phyloP scores from a whole-genome alignment of 2,113 vertebrate genomes.

The Dipodomys ordii region DNA sequence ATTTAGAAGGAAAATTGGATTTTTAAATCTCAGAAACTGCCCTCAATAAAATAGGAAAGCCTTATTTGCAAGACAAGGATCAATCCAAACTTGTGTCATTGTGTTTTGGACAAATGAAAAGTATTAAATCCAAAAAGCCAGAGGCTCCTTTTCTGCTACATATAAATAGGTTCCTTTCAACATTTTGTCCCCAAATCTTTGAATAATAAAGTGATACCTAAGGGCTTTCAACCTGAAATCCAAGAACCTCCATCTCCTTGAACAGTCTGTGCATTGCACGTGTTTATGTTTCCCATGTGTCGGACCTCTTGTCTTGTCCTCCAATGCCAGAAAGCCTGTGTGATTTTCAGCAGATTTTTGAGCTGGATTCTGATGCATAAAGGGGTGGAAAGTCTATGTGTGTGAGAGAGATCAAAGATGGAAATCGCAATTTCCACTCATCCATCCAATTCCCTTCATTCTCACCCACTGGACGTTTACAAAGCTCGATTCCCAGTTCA shows the following conservation, averaged over 20 bases:
- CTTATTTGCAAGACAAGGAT: not conserved
- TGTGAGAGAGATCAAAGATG: too few relatives aligned
- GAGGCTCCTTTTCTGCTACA: not conserved
- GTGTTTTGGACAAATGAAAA: conserved; percentile 12
- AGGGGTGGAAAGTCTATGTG: not conserved
- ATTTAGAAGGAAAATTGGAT: not conserved
- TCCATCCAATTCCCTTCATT: not conserved
- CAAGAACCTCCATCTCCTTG: not conserved
- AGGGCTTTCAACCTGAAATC: not conserved
- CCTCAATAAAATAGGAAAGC: conserved; percentile 28
- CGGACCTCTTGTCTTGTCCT: not conserved
- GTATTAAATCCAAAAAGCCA: not conserved
- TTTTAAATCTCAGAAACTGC: conserved; percentile 18
- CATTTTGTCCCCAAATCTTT: not conserved
- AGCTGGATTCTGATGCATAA: not conserved
- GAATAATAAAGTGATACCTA: not conserved
- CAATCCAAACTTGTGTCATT: conserved; percentile 33
- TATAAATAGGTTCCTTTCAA: not conserved
- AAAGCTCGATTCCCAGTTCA: conserved; percentile 45
- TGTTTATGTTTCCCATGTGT: not conserved
- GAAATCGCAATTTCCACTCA: not conserved
- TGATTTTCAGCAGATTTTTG: not conserved
- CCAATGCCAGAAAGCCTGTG: not conserved
- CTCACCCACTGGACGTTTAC: not conserved
- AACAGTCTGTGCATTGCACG: not conserved